Conservation (phyloP, 2,888 invertebrate species). For the Hololepta plana region DNA sequence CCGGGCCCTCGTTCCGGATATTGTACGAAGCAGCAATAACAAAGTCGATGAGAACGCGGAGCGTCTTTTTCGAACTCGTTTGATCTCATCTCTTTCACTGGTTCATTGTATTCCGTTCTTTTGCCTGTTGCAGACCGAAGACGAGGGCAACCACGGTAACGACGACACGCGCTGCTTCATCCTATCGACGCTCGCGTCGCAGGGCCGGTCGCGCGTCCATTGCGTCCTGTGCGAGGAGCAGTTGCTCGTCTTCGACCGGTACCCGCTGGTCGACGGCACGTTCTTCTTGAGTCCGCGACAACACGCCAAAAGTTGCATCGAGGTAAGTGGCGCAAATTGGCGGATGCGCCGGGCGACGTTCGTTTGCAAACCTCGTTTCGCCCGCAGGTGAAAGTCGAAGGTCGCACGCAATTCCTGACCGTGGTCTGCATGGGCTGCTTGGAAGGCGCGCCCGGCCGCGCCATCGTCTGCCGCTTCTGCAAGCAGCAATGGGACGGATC, state of each 20-base stretch:
- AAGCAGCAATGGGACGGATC: constrained; percentile 82
- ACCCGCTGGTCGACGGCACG: constrained; percentile 93
- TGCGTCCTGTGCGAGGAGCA: constrained; percentile 80
- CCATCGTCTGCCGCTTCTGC: constrained; percentile 71
- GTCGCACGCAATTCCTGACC: constrained; percentile 74
- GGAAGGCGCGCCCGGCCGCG: constrained; percentile 61
- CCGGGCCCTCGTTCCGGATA: no score
- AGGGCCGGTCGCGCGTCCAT: constrained; percentile 69
- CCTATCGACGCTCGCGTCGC: constrained; percentile 80
- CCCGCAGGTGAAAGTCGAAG: constrained; percentile 75
- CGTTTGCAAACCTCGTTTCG: no score
- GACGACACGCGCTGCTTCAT: constrained; percentile 96
- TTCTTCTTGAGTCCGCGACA: constrained; percentile 93
- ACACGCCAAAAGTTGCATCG: constrained; percentile 71
- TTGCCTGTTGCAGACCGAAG: constrained; percentile 70
- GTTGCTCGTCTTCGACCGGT: constrained; percentile 89
- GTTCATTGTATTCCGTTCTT: no score
- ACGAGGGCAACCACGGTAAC: constrained; percentile 95
- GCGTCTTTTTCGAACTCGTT: no score
- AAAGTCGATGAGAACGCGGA: no score
- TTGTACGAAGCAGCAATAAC: constrained; percentile 4
- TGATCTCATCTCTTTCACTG: neutral
- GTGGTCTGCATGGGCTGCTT: constrained; percentile 91
- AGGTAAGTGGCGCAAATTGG: constrained; percentile 42
- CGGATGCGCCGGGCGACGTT: no score